Conservation (phyloP, 2,888 invertebrate species). For the Drosophila peninsularis region DNA sequence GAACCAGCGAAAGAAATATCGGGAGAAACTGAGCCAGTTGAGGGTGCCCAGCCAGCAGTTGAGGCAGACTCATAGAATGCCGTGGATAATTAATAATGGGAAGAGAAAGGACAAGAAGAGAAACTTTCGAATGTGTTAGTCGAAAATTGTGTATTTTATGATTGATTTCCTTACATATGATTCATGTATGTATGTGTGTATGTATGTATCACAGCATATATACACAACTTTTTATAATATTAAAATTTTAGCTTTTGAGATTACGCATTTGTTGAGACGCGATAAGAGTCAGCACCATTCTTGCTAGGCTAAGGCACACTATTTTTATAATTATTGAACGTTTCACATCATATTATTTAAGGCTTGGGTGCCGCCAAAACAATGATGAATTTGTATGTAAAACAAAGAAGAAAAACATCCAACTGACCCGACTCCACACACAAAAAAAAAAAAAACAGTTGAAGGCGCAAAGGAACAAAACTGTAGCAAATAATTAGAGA, state of each 20-base stretch:
- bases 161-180: conserved; percentile 60
- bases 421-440: conserved; percentile 4
- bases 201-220: conserved; percentile 29
- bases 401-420: neutral
- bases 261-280: conserved; percentile 58
- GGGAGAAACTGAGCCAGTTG: conserved; percentile 28
- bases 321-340: conserved; percentile 28
- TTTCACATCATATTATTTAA: conserved; percentile 37
- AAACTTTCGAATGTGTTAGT: conserved; percentile 27
- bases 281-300: conserved; percentile 38
- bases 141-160: conserved; percentile 55
- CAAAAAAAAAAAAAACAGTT: conserved; percentile 1
- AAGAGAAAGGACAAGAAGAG: conserved; percentile 9
- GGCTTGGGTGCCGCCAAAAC: conserved; percentile 16
- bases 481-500: conserved; percentile 69
- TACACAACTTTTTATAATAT: conserved; percentile 31
- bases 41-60: conserved; percentile 28
- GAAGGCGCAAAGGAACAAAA: conserved; percentile 48
- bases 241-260: conserved; percentile 59
- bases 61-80: conserved; percentile 54
- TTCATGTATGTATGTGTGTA: conserved; percentile 37
- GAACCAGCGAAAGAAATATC: conserved; percentile 20
- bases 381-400: conserved; percentile 6
- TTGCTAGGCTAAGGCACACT: conserved; percentile 47
- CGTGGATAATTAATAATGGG: conserved; percentile 7